phyloP scores from a whole-genome alignment of 2,888 invertebrate species.

The Thymelicus lineola region DNA sequence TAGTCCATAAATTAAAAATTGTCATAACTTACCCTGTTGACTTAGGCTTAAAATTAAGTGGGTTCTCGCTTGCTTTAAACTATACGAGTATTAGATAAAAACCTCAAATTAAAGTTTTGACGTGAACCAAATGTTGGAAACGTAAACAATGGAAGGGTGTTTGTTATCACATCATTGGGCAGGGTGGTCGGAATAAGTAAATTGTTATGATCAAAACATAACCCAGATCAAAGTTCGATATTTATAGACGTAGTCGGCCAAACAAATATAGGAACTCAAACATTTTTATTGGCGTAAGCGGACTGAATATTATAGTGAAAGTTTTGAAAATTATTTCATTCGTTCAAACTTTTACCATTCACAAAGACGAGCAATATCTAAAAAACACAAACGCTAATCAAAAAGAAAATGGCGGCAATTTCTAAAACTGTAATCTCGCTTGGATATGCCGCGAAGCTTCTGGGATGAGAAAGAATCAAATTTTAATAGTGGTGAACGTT shows the following conservation, averaged over 20 bases:
- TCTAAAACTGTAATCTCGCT: neutral
- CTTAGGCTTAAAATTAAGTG: conserved; percentile 24
- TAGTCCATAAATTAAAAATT: conserved; percentile 12
- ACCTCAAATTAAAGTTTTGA: conserved; percentile 43
- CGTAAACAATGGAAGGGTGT: conserved; percentile 56
- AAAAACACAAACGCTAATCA: neutral
- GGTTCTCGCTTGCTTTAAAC: conserved; percentile 13
- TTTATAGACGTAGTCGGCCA: conserved; percentile 23
- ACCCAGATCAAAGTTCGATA: conserved; percentile 32
- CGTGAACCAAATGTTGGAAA: conserved; percentile 56
- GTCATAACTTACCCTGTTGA: conserved; percentile 23
- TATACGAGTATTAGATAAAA: no score
- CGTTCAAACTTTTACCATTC: neutral
- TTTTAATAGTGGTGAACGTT: neutral
- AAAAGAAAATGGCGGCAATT: no score
- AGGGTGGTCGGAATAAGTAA: conserved; percentile 34
- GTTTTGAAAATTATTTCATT: conserved; percentile 8
- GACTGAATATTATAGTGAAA: no score
- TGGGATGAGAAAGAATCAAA: neutral
- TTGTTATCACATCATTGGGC: conserved; percentile 46
- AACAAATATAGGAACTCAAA: conserved; percentile 21
- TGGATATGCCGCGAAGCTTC: neutral
- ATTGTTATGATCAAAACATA: conserved; percentile 36
- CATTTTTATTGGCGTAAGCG: conserved; percentile 16
- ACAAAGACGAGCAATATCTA: neutral